Evolutionary conservation across 2,113 vertebrate genomes (phyloP), one percentile per base, ranked within the genome.

Genomic region (Pao palembangensis): DNA sequence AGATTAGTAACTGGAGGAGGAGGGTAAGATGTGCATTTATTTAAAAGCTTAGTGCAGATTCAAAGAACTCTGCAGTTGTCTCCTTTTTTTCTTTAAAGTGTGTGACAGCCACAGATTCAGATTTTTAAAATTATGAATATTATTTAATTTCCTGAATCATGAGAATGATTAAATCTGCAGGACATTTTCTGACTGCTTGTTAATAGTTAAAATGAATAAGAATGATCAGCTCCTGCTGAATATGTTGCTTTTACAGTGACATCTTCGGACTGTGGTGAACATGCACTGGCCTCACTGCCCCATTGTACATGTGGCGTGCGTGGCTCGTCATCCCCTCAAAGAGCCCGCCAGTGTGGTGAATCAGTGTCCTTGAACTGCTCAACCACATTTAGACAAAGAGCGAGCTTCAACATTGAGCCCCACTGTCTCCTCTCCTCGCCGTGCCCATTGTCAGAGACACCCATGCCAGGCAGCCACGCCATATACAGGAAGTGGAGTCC

Each of bases 301-400:
- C 19, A 76, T 82, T 82, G 83, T 84, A 77, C 81, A 76, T 78
- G 85, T 76, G 75, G 82, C 73, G 70, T 70, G 84, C 86, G 78
- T 84, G 87, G 87, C 88, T 78, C 82, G 61, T 88, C 86, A 79
- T 81, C 87, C 85, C 82, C 79, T 88, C 85, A 69, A 83, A 82
- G 76, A 79, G 79, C 76, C 43, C 67, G 73, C 71, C 44, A 64
- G 73, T 82, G 81, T 75, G 87, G 82, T 88, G 87, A 90, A 85
- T 90, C 83, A 80, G 74, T 89, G 88, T 88, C 90, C 89, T 91
- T 91, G 87, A 91, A 88, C 85, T 72, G 76, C 75, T 81, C 78
- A 55, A 76, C 78, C 55, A 64, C 78, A 72, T 63, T 76, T 76
- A 59, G 71, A 85, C 88, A 87, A 80, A 88, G 79, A 87, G 72